Percentiles rank a stretch among this genome's conserved stretches.
phyloP scores from a whole-genome alignment of 2,797 vertebrate genomes.

The Pantherophis alleghaniensis region DNA sequence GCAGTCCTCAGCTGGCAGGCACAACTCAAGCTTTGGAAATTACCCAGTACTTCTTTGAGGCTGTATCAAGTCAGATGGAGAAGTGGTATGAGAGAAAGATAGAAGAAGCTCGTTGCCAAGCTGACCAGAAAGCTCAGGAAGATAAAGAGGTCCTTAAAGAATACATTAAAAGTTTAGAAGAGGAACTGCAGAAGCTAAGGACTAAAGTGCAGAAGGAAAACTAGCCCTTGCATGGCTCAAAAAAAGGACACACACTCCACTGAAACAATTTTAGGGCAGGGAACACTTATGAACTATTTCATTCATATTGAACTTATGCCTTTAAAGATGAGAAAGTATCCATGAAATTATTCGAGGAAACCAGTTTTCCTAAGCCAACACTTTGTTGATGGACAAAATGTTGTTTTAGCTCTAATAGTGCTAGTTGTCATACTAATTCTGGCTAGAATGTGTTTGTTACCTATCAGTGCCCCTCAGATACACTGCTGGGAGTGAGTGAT shows the following conservation, averaged over 20 bases:
- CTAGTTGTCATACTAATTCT: not conserved
- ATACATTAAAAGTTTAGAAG: conserved; percentile 85
- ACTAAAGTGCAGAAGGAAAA: conserved; percentile 80
- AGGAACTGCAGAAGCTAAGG: conserved; percentile 85
- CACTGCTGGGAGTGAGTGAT: not conserved
- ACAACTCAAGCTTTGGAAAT: conserved; percentile 88
- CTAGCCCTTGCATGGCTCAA: conserved; percentile 55
- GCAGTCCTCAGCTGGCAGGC: conserved; percentile 70
- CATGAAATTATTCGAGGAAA: not conserved
- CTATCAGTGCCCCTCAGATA: not conserved
- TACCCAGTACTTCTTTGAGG: conserved; percentile 95
- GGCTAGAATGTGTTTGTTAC: not conserved
- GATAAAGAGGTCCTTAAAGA: conserved; percentile 83
- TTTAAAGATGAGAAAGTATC: not conserved
- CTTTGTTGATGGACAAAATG: not conserved
- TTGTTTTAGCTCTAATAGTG: not conserved
- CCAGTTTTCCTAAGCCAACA: not conserved
- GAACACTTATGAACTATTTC: not conserved
- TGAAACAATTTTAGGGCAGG: not conserved
- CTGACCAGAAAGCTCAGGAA: conserved; percentile 82
- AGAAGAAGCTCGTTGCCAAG: conserved; percentile 86
- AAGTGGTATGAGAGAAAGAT: conserved; percentile 97
- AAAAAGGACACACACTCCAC: not conserved
- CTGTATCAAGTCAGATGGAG: conserved; percentile 94
- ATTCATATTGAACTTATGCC: not conserved